Evolutionary conservation across 2,113 vertebrate genomes (phyloP), one percentile per base, ranked within the genome.

Genomic region (Phalacrocorax pelagicus): DNA sequence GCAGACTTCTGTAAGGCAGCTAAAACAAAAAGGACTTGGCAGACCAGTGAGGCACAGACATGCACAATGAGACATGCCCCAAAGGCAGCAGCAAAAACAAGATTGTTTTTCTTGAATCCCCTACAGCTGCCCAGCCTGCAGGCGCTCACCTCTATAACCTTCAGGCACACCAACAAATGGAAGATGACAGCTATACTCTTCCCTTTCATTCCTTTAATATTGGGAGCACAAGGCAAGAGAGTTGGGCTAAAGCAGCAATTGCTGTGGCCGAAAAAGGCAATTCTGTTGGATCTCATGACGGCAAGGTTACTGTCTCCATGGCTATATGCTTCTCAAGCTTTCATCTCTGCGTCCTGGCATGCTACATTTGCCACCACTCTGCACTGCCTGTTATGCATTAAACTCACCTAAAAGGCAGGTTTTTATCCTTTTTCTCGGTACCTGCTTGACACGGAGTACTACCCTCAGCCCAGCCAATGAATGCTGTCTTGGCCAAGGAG

Each of bases 81-180:
- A 32, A 63, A 79, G 85, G 75, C 59, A 77, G 34, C 54, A 77
- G 49, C 49, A 89, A 72, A 62, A 26, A 11, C 67, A 90, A 49
- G 65, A 57, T 15, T 65, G n/a, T 51, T 40, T 95, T 62, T 54
- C 90, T 62, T 80, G 42, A 90, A 90, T 83, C 23, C 44, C 55
- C 51, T 38, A 38, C 92, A 96, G 90, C 74, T 96, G 93, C 81
- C 79, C 85, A 90, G 81, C 87, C 92, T 92, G 42, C 67, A 92
- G 96, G 71, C 82, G 73, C 67, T 73, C 82, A 90, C 88, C 74
- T 88, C 71, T 70, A 55, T 58, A 74, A 93, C 93, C 81, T 95
- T 86, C 47, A 82, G 81, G 67, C 67, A 81, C 42, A 62, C 46
- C 72, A 88, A 6, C 36, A 93, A 92, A 94, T 90, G 42, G 79